phyloP scores from a whole-genome alignment of 2,888 invertebrate genomes.

The Corbicula japonica region DNA sequence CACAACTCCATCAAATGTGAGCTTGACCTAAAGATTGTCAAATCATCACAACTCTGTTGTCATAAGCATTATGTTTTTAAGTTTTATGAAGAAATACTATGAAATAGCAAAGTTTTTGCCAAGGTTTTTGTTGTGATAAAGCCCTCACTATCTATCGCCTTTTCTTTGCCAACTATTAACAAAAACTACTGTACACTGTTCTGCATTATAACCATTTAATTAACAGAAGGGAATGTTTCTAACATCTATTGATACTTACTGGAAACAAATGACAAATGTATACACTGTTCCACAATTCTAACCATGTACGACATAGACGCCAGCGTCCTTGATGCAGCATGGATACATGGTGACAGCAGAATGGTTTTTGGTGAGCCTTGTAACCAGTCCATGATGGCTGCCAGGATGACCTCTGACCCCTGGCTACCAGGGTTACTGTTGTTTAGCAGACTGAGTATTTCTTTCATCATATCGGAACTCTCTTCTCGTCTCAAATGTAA shows the following conservation, averaged over 20 bases:
- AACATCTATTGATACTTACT: conserved; percentile 63
- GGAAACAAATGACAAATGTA: conserved; percentile 80
- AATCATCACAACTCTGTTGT: too few species aligned
- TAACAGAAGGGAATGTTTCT: too few species aligned
- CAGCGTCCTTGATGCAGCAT: conserved; percentile 80
- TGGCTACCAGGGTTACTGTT: conserved; percentile 83
- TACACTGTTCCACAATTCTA: conserved; percentile 82
- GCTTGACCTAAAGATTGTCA: too few species aligned
- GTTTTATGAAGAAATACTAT: too few species aligned
- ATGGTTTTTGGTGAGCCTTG: conserved; percentile 82
- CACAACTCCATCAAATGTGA: too few species aligned
- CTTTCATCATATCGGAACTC: conserved; percentile 80
- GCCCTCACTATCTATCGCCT: too few species aligned
- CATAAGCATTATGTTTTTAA: too few species aligned
- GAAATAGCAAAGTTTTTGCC: too few species aligned
- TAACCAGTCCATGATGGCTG: conserved; percentile 82
- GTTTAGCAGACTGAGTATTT: conserved; percentile 82
- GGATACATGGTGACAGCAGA: conserved; percentile 82
- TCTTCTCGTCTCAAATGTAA: conserved; percentile 76
- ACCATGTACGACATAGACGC: conserved; percentile 82
- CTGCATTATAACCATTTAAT: too few species aligned
- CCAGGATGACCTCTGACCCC: conserved; percentile 71
- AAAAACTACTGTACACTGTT: too few species aligned
- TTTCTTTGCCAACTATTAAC: too few species aligned
- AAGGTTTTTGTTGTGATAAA: too few species aligned